Conservation (phyloP, 2,888 invertebrate genomes). For the Tipula confusa region DNA sequence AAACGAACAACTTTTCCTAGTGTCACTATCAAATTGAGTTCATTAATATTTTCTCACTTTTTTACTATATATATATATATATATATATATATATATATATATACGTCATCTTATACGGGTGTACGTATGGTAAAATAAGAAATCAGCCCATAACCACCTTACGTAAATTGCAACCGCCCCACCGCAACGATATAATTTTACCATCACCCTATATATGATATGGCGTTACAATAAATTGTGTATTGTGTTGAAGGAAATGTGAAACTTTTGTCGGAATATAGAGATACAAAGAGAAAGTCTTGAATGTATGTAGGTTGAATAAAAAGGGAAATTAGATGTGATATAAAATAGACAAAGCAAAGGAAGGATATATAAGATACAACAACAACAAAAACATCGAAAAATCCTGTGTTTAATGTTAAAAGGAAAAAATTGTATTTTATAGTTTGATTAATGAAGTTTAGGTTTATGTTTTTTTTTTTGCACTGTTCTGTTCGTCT, state of each 20-base stretch:
- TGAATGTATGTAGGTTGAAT: not conserved
- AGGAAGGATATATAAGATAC: not conserved
- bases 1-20: not conserved
- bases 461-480: not conserved
- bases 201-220: no score
- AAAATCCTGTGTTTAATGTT: not conserved
- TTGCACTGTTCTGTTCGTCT: not conserved
- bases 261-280: no score
- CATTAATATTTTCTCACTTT: not conserved
- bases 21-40: not conserved
- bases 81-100: no score
- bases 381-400: not conserved
- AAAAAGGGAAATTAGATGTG: constrained; percentile 25
- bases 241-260: no score
- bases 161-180: not conserved
- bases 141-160: not conserved
- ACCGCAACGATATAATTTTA: no score
- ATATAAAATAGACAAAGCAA: not conserved
- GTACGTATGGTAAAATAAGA: not conserved
- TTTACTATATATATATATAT: not conserved
- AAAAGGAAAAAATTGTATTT: not conserved
- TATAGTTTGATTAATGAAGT: constrained; percentile 25
- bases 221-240: no score
- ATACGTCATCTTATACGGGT: no score
- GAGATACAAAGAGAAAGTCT: not conserved